Percentiles rank a stretch among this genome's conserved stretches.
Evolutionary conservation across 2,888 invertebrate species (phyloP).

Genomic region (Rhodophaea formosa): DNA sequence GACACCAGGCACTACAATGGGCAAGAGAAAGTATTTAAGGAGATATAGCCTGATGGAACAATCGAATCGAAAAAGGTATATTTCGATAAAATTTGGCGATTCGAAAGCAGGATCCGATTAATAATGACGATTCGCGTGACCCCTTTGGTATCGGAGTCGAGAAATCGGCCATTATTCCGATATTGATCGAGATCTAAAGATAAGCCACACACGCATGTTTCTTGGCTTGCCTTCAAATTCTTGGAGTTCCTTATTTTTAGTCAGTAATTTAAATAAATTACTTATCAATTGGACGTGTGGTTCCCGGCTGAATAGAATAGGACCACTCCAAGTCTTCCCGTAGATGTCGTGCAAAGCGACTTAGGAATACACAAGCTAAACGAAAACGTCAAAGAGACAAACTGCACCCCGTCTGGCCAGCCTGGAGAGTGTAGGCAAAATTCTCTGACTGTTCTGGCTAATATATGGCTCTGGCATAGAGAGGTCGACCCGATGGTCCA

Average conservation of each 20-base stretch:
- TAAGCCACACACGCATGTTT: background rate
- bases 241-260: background rate
- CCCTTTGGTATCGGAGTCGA: slow-evolving; percentile 10
- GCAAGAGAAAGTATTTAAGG: slow-evolving; percentile 68
- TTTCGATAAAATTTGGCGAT: slow-evolving; percentile 37
- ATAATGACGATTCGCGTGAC: slow-evolving; percentile 5
- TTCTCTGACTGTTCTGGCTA: too few species aligned
- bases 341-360: too few species aligned
- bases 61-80: slow-evolving; percentile 44
- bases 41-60: slow-evolving; percentile 54
- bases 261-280: background rate
- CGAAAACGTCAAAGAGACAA: too few species aligned
- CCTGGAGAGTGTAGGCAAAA: too few species aligned
- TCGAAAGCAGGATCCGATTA: slow-evolving; percentile 13
- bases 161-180: slow-evolving; percentile 30
- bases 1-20: slow-evolving; percentile 73
- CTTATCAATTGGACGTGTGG: too few species aligned
- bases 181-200: slow-evolving; percentile 7
- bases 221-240: background rate
- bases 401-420: too few species aligned
- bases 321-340: too few species aligned
- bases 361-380: too few species aligned
- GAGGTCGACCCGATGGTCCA: too few species aligned
- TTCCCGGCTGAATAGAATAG: too few species aligned
- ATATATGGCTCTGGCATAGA: too few species aligned